A percentile compares a stretch with the other conserved stretches of the same genome.
phyloP scores from a whole-genome alignment of 2,888 invertebrate species.

The Sminthurinus aureus region DNA sequence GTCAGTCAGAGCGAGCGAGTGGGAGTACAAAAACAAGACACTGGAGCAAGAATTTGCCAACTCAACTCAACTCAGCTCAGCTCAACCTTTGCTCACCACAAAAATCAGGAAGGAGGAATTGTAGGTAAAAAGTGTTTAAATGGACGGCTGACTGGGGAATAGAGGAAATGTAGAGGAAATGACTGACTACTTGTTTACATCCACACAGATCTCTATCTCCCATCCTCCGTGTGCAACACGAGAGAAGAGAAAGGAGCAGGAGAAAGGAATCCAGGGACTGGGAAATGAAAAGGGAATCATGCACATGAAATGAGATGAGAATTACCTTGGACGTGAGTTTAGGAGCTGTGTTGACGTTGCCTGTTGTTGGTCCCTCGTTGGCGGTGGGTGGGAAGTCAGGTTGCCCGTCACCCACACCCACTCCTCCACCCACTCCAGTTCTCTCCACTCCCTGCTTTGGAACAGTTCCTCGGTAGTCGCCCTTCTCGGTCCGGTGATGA shows the following conservation, averaged over 20 bases:
- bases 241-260: neutral
- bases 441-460: conserved; percentile 17
- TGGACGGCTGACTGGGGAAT: neutral
- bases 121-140: conserved; percentile 24
- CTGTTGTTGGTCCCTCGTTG: conserved; percentile 45
- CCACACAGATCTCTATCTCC: too few species aligned
- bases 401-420: neutral
- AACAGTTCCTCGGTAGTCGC: conserved; percentile 38
- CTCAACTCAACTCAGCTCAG: neutral
- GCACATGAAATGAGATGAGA: neutral
- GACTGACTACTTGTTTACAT: neutral
- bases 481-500: conserved; percentile 53
- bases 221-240: neutral
- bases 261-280: neutral
- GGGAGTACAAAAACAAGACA: neutral
- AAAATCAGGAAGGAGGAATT: neutral
- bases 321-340: conserved; percentile 54
- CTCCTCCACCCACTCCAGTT: neutral
- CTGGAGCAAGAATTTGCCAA: neutral
- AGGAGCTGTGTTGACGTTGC: conserved; percentile 38
- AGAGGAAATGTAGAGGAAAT: neutral
- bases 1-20: too few species aligned
- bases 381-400: conserved; percentile 3
- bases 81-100: neutral
- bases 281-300: neutral